These are phyloP conservation scores for Dufourea novaeangliae DNA, from an alignment of 1,140 invertebrate species.

Conservation along the genomic window DNA sequence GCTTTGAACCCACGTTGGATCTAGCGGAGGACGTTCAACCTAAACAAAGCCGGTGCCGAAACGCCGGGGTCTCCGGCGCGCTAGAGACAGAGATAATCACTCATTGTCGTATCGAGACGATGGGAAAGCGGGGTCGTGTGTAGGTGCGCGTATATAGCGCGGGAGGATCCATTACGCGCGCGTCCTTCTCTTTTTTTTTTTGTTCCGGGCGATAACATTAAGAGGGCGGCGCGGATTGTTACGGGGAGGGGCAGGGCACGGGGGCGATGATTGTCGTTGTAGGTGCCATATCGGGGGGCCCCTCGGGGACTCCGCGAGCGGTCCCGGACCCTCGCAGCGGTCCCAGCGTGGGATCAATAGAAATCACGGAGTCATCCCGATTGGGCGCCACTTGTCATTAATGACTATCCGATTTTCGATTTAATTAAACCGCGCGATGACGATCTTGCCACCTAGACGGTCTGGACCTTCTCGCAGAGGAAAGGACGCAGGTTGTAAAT, in stretches of 20 bases:
- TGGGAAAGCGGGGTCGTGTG: conserved; percentile 61
- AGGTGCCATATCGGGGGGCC: conserved; percentile 50
- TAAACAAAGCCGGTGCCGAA: background rate
- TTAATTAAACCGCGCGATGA: conserved; percentile 78
- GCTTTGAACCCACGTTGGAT: background rate
- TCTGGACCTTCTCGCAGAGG: background rate
- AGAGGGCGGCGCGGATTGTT: conserved; percentile 52
- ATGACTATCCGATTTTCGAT: conserved; percentile 79
- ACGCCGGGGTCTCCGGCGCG: background rate
- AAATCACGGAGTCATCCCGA: conserved; percentile 79
- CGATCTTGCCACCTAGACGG: conserved; percentile 71
- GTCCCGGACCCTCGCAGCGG: conserved; percentile 51
- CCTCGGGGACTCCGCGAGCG: conserved; percentile 34
- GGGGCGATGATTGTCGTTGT: conserved; percentile 64
- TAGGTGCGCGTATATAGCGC: conserved; percentile 11
- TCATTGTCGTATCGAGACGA: conserved; percentile 31
- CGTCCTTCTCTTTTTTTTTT: conserved; percentile 29
- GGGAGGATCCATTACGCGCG: conserved; percentile 55
- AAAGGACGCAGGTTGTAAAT: background rate
- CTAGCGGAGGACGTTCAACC: background rate
- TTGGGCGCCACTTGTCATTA: conserved; percentile 81
- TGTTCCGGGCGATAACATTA: conserved; percentile 57
- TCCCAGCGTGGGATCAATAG: conserved; percentile 75
- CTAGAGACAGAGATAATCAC: conserved; percentile 39
- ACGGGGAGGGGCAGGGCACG: conserved; percentile 34